These are phyloP conservation scores for Natrix natrix DNA, from an alignment of 2,797 vertebrate genomes.

Conservation along the genomic window DNA sequence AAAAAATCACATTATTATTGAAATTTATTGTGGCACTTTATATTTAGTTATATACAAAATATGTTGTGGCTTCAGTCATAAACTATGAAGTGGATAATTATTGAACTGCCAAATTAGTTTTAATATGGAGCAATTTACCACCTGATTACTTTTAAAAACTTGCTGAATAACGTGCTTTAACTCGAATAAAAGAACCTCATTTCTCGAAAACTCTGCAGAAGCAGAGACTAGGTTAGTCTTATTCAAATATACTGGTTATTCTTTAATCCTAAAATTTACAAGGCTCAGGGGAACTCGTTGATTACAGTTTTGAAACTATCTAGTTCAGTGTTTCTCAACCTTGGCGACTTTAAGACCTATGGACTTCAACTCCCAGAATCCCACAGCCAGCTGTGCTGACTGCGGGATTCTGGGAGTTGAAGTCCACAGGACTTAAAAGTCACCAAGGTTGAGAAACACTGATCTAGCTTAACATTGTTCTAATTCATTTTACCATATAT, in stretches of 20 bases:
- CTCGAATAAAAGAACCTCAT: background rate
- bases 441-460: too few relatives aligned
- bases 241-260: background rate
- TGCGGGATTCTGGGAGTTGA: too few relatives aligned
- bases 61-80: background rate
- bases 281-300: background rate
- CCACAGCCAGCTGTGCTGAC: too few relatives aligned
- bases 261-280: background rate
- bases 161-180: background rate
- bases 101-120: background rate
- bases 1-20: background rate
- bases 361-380: too few relatives aligned
- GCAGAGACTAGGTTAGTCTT: background rate
- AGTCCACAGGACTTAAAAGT: too few relatives aligned
- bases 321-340: background rate
- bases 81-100: background rate
- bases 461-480: background rate
- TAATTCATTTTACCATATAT: background rate
- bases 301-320: background rate
- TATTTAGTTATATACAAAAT: background rate
- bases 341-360: too few relatives aligned
- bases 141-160: background rate
- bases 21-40: background rate
- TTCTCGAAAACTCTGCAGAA: background rate
- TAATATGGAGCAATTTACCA: background rate